Evolutionary conservation across 2,113 vertebrate genomes (phyloP), one percentile per base, ranked within the genome.

Genomic region (Aptenodytes forsteri): DNA sequence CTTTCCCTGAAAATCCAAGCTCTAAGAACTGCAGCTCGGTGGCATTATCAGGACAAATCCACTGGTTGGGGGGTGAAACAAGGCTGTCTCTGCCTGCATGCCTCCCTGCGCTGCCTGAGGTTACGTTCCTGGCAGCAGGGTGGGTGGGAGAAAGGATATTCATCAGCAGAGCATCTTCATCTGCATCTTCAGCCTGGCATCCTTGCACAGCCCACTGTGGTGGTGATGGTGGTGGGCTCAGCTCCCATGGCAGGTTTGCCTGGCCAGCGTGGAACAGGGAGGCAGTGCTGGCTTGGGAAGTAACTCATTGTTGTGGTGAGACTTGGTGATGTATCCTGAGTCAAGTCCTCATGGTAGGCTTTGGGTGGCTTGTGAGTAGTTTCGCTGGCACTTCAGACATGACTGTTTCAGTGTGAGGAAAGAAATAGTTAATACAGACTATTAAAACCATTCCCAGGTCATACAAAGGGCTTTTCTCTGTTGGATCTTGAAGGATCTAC

Each of bases 201-300:
- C 47, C 23, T 55, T 25, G 6, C 19, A 4, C 5, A 82, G 10
- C 25, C 46, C 0, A 0, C 10, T 49, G 47, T 32, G 32, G 34
- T 65, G 52, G 12, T 0, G 10, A 14, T 27, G 46, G 7, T 64
- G 69, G 21, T 58, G 42, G 18, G 7, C 72, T 87, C 32, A 62
- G 50, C 20, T 58, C 18, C 46, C 4, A 4, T 17, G 42, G 8
- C 16, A 47, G 14, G 3, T 77, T 52, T 87, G 34, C 36, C 30
- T 56, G 40, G 32, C 10, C 40, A 27, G 10, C 1, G 1, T 66
- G 30, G 36, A 55, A 18, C 29, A 52, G 58, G 58, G 56, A 32
- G 49, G 6, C 44, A 9, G 22, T 1, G 2, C n/a, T 2, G 1
- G 3, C 58, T 52, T 77, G 38, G 20, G 10, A 40, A 1, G 2